phyloP scores from a whole-genome alignment of 2,888 invertebrate genomes.

The Cheilosia soror region DNA sequence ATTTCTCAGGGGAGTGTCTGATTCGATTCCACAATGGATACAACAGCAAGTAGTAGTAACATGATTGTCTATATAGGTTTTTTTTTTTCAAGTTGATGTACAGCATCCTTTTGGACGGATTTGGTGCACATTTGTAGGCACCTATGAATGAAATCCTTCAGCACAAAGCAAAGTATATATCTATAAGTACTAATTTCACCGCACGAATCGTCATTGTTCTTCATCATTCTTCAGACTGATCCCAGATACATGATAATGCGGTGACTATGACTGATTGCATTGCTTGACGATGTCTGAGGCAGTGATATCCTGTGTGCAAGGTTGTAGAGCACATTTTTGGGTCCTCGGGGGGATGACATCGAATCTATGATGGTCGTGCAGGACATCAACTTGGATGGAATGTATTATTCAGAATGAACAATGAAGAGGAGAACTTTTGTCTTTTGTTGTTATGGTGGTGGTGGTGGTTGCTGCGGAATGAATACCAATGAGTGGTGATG shows the following conservation, averaged over 20 bases:
- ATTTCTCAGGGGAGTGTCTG: conserved; percentile 70
- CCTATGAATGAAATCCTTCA: conserved; percentile 9
- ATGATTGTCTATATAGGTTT: conserved; percentile 59
- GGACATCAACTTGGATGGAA: conserved; percentile 12
- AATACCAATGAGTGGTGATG: conserved; percentile 32
- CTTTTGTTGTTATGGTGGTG: conserved; percentile 1
- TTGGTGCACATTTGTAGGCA: conserved; percentile 25
- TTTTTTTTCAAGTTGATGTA: conserved; percentile 15
- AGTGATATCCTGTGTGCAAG: conserved; percentile 16
- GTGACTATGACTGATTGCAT: conserved; percentile 68
- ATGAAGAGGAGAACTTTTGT: conserved; percentile 10
- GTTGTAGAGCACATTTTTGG: background rate
- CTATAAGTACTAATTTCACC: conserved; percentile 48
- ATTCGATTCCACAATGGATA: conserved; percentile 56
- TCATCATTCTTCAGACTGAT: conserved; percentile 20
- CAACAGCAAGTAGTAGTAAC: conserved; percentile 27
- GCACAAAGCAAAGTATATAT: conserved; percentile 17
- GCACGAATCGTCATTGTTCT: conserved; percentile 53
- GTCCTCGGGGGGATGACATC: conserved; percentile 24
- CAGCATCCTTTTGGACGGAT: conserved; percentile 27
- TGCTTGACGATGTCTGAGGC: conserved; percentile 47
- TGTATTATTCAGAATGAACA: conserved; percentile 66
- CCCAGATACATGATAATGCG: conserved; percentile 9
- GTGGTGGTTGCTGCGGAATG: background rate
- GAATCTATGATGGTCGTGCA: conserved; percentile 11